Evolutionary conservation across 2,888 invertebrate species (phyloP), one percentile per base, ranked within the genome.

Genomic region (Ormyrus labotus): DNA sequence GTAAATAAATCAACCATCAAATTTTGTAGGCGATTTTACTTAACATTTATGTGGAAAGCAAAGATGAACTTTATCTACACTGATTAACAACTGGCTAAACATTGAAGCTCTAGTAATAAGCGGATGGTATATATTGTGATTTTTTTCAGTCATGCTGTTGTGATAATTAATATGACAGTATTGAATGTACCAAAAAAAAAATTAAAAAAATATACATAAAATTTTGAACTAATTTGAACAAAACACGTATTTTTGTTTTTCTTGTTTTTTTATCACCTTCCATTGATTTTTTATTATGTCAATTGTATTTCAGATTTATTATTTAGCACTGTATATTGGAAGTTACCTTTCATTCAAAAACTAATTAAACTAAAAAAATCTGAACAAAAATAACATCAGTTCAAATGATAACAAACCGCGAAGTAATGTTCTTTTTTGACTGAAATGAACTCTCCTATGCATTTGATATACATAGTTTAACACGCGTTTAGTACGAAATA

Each of bases 41-140:
- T 51, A 8, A 75, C 75, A 68, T 51, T 75, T 13, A 75, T 50
- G 53, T 73, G 55, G 11, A 68, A 69, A 63, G 76, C 76, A 19
- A 50, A 64, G 19, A 72, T 50, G 55, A 68, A 72, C 67, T 64
- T 63, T 68, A 53, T 72, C 72, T 73, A 68, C 63, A 70, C 34
- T 74, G 50, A 47, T 78, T 71, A 71, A 80, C 11, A 76, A 80
- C 48, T 51, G 34, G 70, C 70, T 80, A 76, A 71, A 76, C 76
- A 80, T 68, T 72, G 9, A 72, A 72, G 55, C 76, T 76, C 61
- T 61, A 48, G 7, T 73, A 63, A n/a, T 65, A 80, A 76, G 68
- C 76, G 61, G 60, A 57, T 63, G 60, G 34, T 34, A 60, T 75
- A 70, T 65, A 19, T 72, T 53, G 47, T 10, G 45, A 80, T 57